Percentiles rank a stretch among this genome's conserved stretches.
These are phyloP conservation scores for Characodon lateralis DNA, from an alignment of 2,797 vertebrate species.

Conservation along the genomic window DNA sequence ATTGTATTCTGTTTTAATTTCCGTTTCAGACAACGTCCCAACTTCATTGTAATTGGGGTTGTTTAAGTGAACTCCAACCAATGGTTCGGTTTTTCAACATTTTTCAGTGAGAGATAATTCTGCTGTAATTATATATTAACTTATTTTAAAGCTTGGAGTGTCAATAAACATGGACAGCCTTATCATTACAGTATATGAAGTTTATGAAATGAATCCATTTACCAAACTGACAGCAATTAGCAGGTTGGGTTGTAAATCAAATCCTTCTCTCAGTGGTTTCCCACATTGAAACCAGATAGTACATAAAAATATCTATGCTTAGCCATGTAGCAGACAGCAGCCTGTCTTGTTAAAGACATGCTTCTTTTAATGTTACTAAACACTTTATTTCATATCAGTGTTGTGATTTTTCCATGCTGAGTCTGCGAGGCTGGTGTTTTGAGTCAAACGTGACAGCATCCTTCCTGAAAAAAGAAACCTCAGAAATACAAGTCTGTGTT, in stretches of 20 bases:
- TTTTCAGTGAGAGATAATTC: too few relatives aligned
- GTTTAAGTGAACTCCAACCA: too few relatives aligned
- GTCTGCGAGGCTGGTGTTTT: neutral
- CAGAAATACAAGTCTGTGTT: neutral
- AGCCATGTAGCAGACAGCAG: neutral
- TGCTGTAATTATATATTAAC: neutral
- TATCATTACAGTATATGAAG: neutral
- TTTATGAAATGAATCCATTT: neutral
- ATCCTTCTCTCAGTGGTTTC: neutral
- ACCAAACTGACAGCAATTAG: neutral
- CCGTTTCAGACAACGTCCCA: too few relatives aligned
- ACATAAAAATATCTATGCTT: neutral
- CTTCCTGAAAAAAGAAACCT: conserved; percentile 10
- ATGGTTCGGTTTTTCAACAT: too few relatives aligned
- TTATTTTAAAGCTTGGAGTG: neutral
- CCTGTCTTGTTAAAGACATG: neutral
- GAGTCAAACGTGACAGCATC: neutral
- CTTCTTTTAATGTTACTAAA: neutral
- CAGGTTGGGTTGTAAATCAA: neutral
- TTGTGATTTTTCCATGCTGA: neutral
- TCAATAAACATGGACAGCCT: neutral
- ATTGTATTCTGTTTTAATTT: too few relatives aligned
- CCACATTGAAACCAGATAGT: neutral
- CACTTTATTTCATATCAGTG: neutral
- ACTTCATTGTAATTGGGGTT: too few relatives aligned